phyloP scores from a whole-genome alignment of 1,140 invertebrate species.

The Tetramorium alpestre region DNA sequence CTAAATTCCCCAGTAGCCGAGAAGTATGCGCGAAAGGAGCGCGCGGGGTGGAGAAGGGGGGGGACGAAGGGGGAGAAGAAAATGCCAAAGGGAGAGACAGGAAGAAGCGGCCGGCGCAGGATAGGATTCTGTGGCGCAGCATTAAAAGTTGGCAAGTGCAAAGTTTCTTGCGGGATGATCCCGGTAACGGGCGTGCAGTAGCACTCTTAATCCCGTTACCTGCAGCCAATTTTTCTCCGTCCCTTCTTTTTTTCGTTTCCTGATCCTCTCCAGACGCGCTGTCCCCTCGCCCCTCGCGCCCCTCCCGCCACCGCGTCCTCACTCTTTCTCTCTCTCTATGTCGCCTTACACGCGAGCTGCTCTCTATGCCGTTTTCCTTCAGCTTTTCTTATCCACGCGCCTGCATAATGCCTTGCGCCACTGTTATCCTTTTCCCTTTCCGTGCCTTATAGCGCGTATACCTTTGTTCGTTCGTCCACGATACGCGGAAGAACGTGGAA shows the following conservation, averaged over 20 bases:
- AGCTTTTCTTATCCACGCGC: slow-evolving; percentile 27
- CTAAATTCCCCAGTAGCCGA: slow-evolving; percentile 57
- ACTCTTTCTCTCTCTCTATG: not conserved
- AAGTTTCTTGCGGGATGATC: slow-evolving; percentile 83
- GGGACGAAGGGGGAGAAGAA: not conserved
- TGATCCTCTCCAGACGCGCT: slow-evolving; percentile 22
- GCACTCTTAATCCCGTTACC: slow-evolving; percentile 83
- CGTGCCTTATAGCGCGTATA: slow-evolving; percentile 6
- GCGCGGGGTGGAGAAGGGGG: not conserved
- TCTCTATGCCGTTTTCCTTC: slow-evolving; percentile 11
- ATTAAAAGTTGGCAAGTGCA: slow-evolving; percentile 85
- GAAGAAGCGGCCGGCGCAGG: slow-evolving; percentile 26
- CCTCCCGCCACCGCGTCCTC: too few relatives aligned
- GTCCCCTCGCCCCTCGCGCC: not conserved
- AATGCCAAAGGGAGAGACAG: slow-evolving; percentile 53
- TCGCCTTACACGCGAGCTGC: slow-evolving; percentile 12
- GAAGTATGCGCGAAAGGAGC: slow-evolving; percentile 60
- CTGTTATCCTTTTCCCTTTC: slow-evolving; percentile 15
- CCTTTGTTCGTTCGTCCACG: slow-evolving; percentile 16
- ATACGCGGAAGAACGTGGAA: slow-evolving; percentile 13
- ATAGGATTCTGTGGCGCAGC: slow-evolving; percentile 80
- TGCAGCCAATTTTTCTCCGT: slow-evolving; percentile 82
- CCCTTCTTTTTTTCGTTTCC: slow-evolving; percentile 26
- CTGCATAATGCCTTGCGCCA: slow-evolving; percentile 32
- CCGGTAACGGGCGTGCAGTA: slow-evolving; percentile 78